Percentiles rank a stretch among this genome's conserved stretches.
Conservation (phyloP, 1,140 invertebrate species). For the Diachasma alloeum region DNA sequence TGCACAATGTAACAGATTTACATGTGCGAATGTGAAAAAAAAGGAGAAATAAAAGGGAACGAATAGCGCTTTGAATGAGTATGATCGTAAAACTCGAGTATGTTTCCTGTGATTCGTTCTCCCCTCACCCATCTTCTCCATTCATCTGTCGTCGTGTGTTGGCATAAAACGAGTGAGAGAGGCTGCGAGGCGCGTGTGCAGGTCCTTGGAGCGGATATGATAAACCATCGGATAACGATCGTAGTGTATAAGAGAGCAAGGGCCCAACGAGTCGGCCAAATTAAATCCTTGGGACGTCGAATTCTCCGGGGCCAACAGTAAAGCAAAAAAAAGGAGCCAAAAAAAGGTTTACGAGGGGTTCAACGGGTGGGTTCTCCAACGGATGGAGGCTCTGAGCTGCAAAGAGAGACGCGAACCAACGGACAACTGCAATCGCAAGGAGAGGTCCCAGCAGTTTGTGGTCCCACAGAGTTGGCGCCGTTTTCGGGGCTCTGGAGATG, state of each 20-base stretch:
- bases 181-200: constrained; percentile 21
- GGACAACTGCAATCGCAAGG: constrained; percentile 6
- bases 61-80: constrained; percentile 11
- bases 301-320: constrained; percentile 22
- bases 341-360: constrained; percentile 35
- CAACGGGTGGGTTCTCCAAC: constrained; percentile 29
- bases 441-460: constrained; percentile 22
- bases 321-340: not conserved
- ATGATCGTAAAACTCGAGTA: constrained; percentile 20
- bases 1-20: not conserved
- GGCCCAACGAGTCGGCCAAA: constrained; percentile 42
- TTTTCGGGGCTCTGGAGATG: constrained; percentile 22
- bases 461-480: constrained; percentile 45
- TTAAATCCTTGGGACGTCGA: constrained; percentile 46
- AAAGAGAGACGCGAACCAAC: not conserved
- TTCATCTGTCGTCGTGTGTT: constrained; percentile 13
- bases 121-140: constrained; percentile 12
- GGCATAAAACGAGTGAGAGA: not conserved
- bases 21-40: not conserved
- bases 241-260: constrained; percentile 39
- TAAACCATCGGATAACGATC: constrained; percentile 61
- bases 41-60: not conserved
- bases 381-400: not conserved
- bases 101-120: not conserved
- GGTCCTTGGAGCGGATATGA: constrained; percentile 51